Percentiles rank a stretch among this genome's conserved stretches.
phyloP scores from a whole-genome alignment of 1,140 invertebrate genomes.

The Magallana gigas region DNA sequence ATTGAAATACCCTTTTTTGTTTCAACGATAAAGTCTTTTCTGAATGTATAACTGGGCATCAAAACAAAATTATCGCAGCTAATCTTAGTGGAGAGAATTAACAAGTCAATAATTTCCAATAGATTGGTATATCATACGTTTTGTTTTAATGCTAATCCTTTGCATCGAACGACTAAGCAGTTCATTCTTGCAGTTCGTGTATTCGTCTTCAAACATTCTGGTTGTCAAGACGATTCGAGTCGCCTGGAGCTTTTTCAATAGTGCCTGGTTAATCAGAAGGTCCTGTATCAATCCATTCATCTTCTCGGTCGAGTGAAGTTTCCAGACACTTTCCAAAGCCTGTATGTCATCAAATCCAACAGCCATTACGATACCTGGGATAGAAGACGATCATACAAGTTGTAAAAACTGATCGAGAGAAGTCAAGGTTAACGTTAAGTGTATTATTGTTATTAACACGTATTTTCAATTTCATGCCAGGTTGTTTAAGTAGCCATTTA shows the following conservation, averaged over 20 bases:
- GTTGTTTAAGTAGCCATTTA: neutral
- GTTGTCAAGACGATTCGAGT: constrained; percentile 61
- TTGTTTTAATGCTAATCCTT: constrained; percentile 51
- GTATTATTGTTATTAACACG: neutral
- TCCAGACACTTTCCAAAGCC: constrained; percentile 58
- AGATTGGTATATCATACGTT: constrained; percentile 51
- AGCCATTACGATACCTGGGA: constrained; percentile 59
- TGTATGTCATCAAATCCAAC: constrained; percentile 61
- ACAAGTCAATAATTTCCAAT: too few species aligned
- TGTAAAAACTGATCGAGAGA: too few species aligned
- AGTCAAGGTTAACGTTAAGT: too few species aligned
- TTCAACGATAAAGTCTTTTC: too few species aligned
- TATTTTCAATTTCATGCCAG: neutral
- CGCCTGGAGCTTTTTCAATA: constrained; percentile 58
- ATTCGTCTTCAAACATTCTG: constrained; percentile 68
- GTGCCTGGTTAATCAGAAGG: constrained; percentile 56
- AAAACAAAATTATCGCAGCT: too few species aligned
- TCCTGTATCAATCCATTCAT: constrained; percentile 61
- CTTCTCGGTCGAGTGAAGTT: constrained; percentile 53
- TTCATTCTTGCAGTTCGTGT: constrained; percentile 63
- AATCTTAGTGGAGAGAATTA: too few species aligned
- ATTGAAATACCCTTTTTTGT: too few species aligned
- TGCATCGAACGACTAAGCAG: constrained; percentile 11
- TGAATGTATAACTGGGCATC: too few species aligned
- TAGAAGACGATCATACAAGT: too few species aligned